Evolutionary conservation across 2,888 invertebrate species (phyloP).

Genomic region (Scaptomyza polygonia): DNA sequence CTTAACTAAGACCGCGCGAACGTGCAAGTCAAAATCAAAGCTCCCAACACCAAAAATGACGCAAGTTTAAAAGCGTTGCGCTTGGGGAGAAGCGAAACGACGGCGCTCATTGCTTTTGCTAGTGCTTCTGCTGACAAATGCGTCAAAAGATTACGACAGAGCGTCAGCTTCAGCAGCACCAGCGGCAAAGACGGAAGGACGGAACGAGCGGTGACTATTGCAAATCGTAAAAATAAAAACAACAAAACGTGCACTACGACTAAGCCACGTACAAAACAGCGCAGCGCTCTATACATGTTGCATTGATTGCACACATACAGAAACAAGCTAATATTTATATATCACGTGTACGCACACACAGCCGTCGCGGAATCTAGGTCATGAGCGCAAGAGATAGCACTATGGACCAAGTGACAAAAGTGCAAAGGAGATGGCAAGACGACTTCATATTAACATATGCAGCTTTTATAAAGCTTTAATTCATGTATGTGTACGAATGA

Average conservation of each 20-base stretch:
- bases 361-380: conserved; percentile 83
- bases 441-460: conserved; percentile 50
- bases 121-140: conserved; percentile 64
- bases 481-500: conserved; percentile 16
- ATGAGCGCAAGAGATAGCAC: conserved; percentile 84
- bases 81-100: conserved; percentile 44
- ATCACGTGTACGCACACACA: conserved; percentile 75
- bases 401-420: conserved; percentile 79
- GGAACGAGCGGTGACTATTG: conserved; percentile 55
- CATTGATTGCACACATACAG: conserved; percentile 81
- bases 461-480: conserved; percentile 29
- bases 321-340: conserved; percentile 54
- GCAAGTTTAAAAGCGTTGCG: conserved; percentile 67
- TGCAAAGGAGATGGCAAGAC: conserved; percentile 82
- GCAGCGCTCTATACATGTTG: conserved; percentile 80
- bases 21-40: conserved; percentile 31
- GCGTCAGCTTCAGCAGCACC: conserved; percentile 15
- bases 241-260: conserved; percentile 40
- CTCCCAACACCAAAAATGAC: conserved; percentile 50
- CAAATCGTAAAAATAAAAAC: conserved; percentile 62
- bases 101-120: conserved; percentile 39
- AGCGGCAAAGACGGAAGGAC: conserved; percentile 68
- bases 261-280: conserved; percentile 32
- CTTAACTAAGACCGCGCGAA: conserved; percentile 3
- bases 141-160: conserved; percentile 70